Evolutionary conservation across 2,888 invertebrate species (phyloP), one percentile per base, ranked within the genome.

Genomic region (Lydus trimaculatus): DNA sequence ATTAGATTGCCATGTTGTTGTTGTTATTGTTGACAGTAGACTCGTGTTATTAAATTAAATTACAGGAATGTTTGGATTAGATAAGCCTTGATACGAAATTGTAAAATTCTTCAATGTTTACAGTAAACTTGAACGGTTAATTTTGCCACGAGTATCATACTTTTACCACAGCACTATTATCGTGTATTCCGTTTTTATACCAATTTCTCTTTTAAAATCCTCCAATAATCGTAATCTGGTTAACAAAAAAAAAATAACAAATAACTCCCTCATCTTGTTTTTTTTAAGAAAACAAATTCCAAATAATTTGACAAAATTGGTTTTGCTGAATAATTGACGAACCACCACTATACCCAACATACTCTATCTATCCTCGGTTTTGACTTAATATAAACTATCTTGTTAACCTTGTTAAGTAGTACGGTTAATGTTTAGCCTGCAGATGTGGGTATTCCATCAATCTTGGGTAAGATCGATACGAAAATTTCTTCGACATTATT

Each of bases 341-440:
- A 64, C 64, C 66, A 36, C 58, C 56, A 58, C 61, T 31, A 13
- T 13, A 48, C 69, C 61, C 39, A 33, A 43, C 4, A n/a, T 17
- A 3, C n/a, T 58, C 60, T 23, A 28, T 62, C 28, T 28, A 28
- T 13, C n/a, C 62, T 28, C 31, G 43, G 69, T 61, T 58, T 58
- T 56, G 13, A 36, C 43, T 52, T 66, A 61, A 66, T 36, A 58
- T 61, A 56, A n/a, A 17, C 25, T 20, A 58, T 63, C 61, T 66
- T 64, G 70, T 70, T 70, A 70, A 70, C 64, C 66, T 66, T 62
- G 66, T 70, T 70, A 70, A 25, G 56, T 28, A 56, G 39, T 56
- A 64, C 61, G 70, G 66, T 66, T 66, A 70, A 70, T 66, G 64
- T 25, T 63, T 66, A 63, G 65, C 64, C 25, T 56, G 5, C 11